These are phyloP conservation scores for Hypotaenidia philippensis DNA, from an alignment of 2,797 vertebrate species.

Conservation along the genomic window DNA sequence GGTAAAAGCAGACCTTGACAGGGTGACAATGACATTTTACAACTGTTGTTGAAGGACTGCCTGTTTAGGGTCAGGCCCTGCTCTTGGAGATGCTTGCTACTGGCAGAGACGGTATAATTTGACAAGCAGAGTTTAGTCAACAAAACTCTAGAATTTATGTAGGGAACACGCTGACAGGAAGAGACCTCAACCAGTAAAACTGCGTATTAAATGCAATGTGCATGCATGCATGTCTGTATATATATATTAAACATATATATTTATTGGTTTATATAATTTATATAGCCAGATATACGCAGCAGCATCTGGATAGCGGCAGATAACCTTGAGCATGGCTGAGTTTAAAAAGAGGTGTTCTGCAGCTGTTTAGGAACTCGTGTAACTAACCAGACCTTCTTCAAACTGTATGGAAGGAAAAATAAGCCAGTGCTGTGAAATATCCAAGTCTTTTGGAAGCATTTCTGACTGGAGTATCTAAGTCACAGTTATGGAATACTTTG, in stretches of 20 bases:
- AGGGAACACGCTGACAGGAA: not conserved
- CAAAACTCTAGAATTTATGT: not conserved
- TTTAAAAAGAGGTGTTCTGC: not conserved
- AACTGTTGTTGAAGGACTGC: not conserved
- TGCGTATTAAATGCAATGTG: not conserved
- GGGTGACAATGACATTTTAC: not conserved
- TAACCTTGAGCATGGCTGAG: not conserved
- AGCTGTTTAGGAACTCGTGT: not conserved
- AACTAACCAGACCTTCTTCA: not conserved
- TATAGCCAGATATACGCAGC: not conserved
- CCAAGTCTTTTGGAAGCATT: not conserved
- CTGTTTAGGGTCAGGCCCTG: not conserved
- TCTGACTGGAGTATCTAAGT: not conserved
- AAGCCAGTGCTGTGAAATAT: not conserved
- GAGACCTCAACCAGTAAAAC: not conserved
- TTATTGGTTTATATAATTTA: not conserved
- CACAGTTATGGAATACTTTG: not conserved
- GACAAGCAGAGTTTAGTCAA: constrained; percentile 7
- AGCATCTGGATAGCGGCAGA: not conserved
- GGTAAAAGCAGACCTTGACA: constrained; percentile 16
- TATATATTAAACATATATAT: not conserved
- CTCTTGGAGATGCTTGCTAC: constrained; percentile 6
- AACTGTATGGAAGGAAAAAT: not conserved
- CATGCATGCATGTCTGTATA: no score
- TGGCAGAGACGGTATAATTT: not conserved